Evolutionary conservation across 1,140 invertebrate species (phyloP), one percentile per base, ranked within the genome.

Genomic region (Coenobita brevimanus): DNA sequence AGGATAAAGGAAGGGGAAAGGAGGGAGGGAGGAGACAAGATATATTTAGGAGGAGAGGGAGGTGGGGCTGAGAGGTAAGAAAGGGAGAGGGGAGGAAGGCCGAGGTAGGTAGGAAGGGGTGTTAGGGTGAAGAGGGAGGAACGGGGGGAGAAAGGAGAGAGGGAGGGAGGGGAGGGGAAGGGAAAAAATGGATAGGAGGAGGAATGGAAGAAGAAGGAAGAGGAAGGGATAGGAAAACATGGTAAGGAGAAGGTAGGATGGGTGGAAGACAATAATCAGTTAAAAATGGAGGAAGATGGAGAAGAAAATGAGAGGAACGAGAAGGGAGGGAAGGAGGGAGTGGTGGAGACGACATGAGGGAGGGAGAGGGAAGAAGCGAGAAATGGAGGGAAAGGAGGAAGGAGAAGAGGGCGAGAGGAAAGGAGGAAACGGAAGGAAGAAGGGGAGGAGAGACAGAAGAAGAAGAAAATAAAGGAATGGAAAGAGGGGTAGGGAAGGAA

Each of bases 361-460:
- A n/a, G n/a, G n/a, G n/a, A n/a, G 24, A 38, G 54, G 75, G n/a
- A 24, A 54, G 46, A 50, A 38, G 24, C 24, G 13, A 24, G 41
- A 46, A 27, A 79, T 41, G 33, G 76, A 79, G 76, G 33, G 76
- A 79, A 27, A 57, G 46, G 33, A 27, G 15, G 46, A 57, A 50
- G 33, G 27, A 54, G 46, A 54, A 50, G 24, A 46, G 54, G 75
- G 33, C 15, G 54, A 46, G 54, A 46, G 24, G 75, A 46, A n/a
- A 57, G 41, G 27, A 27, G 57, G 76, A 57, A 50, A 79, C 43
- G 33, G 76, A 79, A 27, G 33, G 46, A 57, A 27, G 15, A 36
- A 57, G 76, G 33, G 27, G 36, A 27, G 36, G 76, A 46, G 75
- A 78, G 75, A 50, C 15, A 78, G 75, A 78, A 46, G 24, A 46